Base-by-base conservation (phyloP, 2,888 invertebrate genomes). In the Drosophila paranaensis region DNA sequence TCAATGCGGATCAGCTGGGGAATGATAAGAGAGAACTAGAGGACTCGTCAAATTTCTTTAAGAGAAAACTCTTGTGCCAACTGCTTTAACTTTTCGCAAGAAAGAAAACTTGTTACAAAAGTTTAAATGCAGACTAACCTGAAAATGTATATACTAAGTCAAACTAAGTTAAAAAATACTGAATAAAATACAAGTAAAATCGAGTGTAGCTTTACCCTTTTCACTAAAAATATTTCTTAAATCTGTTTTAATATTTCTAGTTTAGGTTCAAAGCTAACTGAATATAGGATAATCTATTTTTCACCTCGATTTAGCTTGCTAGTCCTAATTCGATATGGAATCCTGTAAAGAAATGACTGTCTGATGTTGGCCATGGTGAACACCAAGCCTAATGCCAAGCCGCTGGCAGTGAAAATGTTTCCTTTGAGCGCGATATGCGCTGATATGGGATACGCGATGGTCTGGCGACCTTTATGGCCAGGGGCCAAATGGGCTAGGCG, bases 401-500 rank as follows among this genome's bases (percentile, higher is more conserved):
- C n/a, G 37, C 39, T 75, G 48, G 25, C 55, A 50, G 40, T 43
- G 60, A 46, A 43, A 46, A 48, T 27, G 42, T 6, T 60, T 55
- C 72, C 58, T 61, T 25, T n/a, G 60, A 35, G 66, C 53, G 54
- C 54, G 54, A 39, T 54, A 54, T 25, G 27, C 40, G 20, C 20
- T 20, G 11, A 58, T 39, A 46, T 55, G 2, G 42, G 39, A 27
- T 37, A 14, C 51, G 20, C 50, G 39, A 25, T 53, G 37, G 58
- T 50, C 48, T 56, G 5, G 42, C 60, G 58, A 56, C 55, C 60
- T 65, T 48, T 37, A n/a, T 46, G 51, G 56, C 37, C 61, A 40
- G 40, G 35, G 55, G 48, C 60, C 20, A 68, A 67, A 60, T 53
- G 56, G 65, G 43, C 27, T 11, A 60, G 42, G 16, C 27, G 58